Evolutionary conservation across 2,113 vertebrate species (phyloP), one percentile per base, ranked within the genome.

Genomic region (Carassius carassius): DNA sequence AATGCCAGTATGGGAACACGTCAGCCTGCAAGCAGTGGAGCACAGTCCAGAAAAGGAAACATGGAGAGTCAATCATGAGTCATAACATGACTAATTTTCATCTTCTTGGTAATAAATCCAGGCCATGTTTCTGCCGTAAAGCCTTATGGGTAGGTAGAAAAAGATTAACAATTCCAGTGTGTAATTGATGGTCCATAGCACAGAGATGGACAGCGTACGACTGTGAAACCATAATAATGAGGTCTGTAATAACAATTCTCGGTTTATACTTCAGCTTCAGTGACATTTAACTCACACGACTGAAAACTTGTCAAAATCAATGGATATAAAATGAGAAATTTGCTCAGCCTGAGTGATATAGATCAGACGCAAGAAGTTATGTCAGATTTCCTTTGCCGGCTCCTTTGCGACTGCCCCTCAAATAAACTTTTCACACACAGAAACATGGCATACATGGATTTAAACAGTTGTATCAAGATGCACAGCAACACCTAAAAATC

Each of bases 401-500:
- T 80, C 85, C 70, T 47, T 84, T 90, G 78, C 89, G 91, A 91
- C 91, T 93, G 89, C 91, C 90, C 90, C 90, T 88, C 89, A 91
- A 87, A 86, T 90, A 92, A 90, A 79, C 90, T 88, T 84, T 78
- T 62, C 58, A 91, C 90, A 90, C 12, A 85, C 78, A 80, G 88
- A 81, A 69, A 89, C 88, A 85, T 67, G 78, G 90, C 56, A 60
- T 8, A 54, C 81, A 92, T 92, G 91, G 89, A 87, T 86, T 74
- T 74, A 79, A 29, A 80, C 73, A 90, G 87, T 77, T 87, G 91
- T 29, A 79, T 81, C 65, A 89, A 58, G 58, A 70, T 29, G 82
- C 80, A 91, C 81, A 92, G 83, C 91, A 89, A 89, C 88, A 91
- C 91, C 92, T 90, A 86, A 81, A 93, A 92, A 92, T 84, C 87